Evolutionary conservation across 1,140 invertebrate species (phyloP).

Genomic region (Platorchestia sp.): DNA sequence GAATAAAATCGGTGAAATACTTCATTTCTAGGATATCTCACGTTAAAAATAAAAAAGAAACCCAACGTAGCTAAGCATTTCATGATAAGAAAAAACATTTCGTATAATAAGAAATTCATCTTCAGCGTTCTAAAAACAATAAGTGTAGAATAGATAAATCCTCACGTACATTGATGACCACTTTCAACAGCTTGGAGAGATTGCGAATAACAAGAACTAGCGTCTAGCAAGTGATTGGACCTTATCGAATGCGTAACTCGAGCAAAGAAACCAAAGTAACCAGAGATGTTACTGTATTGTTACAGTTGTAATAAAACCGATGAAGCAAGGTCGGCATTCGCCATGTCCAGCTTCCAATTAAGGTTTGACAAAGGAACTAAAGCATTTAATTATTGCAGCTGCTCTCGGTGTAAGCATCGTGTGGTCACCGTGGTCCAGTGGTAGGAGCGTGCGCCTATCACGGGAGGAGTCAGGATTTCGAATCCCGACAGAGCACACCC

Average conservation of each 20-base stretch:
- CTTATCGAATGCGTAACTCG: neutral
- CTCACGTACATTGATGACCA: neutral
- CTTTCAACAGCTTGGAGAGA: neutral
- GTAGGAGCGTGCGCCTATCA: no score
- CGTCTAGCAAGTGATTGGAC: neutral
- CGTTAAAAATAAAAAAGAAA: no score
- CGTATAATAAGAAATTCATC: no score
- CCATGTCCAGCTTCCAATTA: neutral
- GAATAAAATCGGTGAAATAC: no score
- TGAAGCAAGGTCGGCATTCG: neutral
- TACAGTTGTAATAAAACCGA: neutral
- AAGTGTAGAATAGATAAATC: no score
- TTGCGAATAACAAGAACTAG: neutral
- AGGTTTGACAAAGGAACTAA: neutral
- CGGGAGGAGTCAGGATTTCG: no score
- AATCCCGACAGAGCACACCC: no score
- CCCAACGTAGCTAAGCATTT: no score
- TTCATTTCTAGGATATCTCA: no score
- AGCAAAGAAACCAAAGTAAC: neutral
- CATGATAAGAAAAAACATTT: no score
- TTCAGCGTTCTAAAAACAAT: no score
- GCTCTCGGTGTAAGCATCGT: neutral
- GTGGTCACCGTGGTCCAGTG: no score
- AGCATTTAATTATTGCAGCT: neutral
- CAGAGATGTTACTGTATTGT: neutral